Percentiles rank a stretch among this genome's conserved stretches.
Conservation (phyloP, 2,888 invertebrate genomes). For the Drosophila merina region DNA sequence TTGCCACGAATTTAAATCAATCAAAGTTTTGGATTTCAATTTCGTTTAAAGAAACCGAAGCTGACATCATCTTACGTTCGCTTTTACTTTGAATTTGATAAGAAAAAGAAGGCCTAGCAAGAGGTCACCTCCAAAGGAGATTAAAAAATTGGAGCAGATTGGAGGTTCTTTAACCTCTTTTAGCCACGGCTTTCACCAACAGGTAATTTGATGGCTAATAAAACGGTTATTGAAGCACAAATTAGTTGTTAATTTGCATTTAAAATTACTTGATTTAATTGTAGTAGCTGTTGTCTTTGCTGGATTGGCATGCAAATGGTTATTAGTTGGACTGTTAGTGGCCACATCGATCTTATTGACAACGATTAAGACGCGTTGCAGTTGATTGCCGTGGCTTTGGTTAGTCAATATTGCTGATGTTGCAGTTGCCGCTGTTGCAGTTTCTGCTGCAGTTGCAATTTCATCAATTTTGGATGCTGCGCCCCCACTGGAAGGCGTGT, state of each 20-base stretch:
- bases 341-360: slow-evolving; percentile 68
- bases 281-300: slow-evolving; percentile 26
- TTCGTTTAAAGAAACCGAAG: slow-evolving; percentile 11
- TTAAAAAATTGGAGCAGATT: slow-evolving; percentile 28
- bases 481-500: slow-evolving; percentile 38
- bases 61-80: slow-evolving; percentile 20
- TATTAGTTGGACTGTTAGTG: slow-evolving; percentile 54
- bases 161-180: slow-evolving; percentile 6
- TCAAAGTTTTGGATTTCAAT: slow-evolving; percentile 1
- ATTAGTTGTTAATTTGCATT: slow-evolving; percentile 44
- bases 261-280: slow-evolving; percentile 61
- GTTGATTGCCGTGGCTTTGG: slow-evolving; percentile 21
- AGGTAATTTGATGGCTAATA: slow-evolving; percentile 23
- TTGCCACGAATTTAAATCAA: neutral
- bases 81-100: slow-evolving; percentile 18
- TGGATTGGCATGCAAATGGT: slow-evolving; percentile 61
- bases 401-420: slow-evolving; percentile 24
- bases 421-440: slow-evolving; percentile 16
- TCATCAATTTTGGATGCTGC: slow-evolving; percentile 24
- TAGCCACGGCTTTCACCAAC: slow-evolving; percentile 19
- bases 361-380: slow-evolving; percentile 61
- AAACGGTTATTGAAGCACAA: slow-evolving; percentile 17
- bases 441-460: slow-evolving; percentile 6
- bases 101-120: slow-evolving; percentile 15
- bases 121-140: slow-evolving; percentile 14